Conservation (phyloP, 2,113 vertebrate genomes). For the Cryptoleucopteryx plumbea region DNA sequence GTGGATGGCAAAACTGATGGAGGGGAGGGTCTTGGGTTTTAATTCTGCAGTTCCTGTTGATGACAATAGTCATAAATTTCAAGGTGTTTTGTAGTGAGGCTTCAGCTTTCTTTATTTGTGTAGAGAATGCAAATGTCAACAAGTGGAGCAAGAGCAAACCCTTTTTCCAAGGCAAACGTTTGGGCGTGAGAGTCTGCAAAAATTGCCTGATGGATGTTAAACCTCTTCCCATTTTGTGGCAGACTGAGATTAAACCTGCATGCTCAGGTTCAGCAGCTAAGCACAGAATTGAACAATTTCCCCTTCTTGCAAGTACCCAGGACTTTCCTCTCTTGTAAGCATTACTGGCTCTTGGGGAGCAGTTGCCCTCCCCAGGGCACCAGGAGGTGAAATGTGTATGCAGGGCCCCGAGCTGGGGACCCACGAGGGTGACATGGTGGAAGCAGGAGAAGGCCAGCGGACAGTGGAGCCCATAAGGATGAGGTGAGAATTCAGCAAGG, state of each 20-base stretch:
- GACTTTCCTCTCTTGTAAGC: rapidly evolving
- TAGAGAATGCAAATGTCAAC: background rate
- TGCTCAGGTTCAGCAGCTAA: background rate
- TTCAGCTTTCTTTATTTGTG: background rate
- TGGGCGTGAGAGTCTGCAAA: background rate
- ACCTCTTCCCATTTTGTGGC: background rate
- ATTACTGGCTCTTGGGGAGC: rapidly evolving
- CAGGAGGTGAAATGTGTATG: rapidly evolving
- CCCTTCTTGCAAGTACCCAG: background rate
- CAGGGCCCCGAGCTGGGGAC: background rate
- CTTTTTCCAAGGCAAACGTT: background rate
- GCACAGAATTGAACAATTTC: background rate
- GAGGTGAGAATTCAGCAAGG: background rate
- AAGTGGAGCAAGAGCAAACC: background rate
- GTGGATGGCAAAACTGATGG: constrained; percentile 7
- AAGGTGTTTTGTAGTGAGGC: background rate
- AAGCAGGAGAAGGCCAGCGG: background rate
- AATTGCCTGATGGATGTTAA: background rate
- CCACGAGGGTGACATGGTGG: rapidly evolving
- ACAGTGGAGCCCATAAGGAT: background rate
- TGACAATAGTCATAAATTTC: constrained; percentile 11
- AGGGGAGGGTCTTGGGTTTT: background rate
- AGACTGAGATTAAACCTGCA: background rate
- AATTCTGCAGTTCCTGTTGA: background rate
- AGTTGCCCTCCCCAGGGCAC: background rate